phyloP scores from a whole-genome alignment of 2,113 vertebrate species.

The Nothocercus julius region DNA sequence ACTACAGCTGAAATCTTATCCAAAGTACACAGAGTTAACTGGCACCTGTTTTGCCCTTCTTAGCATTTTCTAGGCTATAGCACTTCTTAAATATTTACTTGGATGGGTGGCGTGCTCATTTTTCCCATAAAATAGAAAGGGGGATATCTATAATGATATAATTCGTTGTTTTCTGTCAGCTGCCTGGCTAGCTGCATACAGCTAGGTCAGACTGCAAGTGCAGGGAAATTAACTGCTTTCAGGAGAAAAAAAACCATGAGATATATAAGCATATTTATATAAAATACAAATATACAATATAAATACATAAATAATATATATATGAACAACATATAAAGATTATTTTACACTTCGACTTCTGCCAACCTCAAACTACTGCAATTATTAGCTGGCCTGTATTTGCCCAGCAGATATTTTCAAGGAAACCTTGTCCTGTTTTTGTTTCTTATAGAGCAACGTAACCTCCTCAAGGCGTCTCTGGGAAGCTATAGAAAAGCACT shows the following conservation, averaged over 20 bases:
- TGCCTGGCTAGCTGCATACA: neutral
- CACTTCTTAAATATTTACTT: conserved; percentile 49
- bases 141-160: neutral
- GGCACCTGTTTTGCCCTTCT: conserved; percentile 38
- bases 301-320: neutral
- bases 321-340: neutral
- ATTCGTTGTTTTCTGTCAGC: neutral
- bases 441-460: neutral
- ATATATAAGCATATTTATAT: neutral
- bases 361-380: neutral
- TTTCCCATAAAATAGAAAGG: conserved; percentile 19
- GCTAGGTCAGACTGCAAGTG: neutral
- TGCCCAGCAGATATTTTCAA: conserved; percentile 1
- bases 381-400: neutral
- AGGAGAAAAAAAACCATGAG: neutral
- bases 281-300: neutral
- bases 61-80: conserved; percentile 18
- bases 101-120: neutral
- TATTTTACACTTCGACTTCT: neutral
- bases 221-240: neutral
- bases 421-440: neutral
- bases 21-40: conserved; percentile 55
- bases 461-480: neutral
- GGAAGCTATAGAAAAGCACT: conserved; percentile 5
- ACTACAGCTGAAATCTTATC: conserved; percentile 50